Evolutionary conservation across 2,113 vertebrate species (phyloP), one percentile per base, ranked within the genome.

Genomic region (Cariama cristata): DNA sequence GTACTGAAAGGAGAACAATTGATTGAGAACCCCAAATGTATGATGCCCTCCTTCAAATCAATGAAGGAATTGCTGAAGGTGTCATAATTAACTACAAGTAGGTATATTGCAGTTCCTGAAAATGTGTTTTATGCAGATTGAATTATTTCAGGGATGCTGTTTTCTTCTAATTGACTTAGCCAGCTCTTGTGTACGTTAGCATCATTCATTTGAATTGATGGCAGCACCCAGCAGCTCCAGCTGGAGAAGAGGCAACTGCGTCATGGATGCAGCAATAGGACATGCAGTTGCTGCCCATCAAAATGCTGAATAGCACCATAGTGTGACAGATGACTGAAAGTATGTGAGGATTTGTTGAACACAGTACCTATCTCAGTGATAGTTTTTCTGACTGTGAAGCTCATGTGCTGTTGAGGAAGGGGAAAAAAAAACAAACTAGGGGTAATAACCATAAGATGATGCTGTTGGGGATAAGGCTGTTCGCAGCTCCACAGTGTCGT

Each of bases 241-340:
- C 53, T 86, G 80, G 55, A 62, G 50, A 15, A 13, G 22, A 53
- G 14, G 64, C 44, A 53, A 42, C 58, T 7, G 53, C 3, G 1
- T 2, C 49, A 8, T 2, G 59, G 68, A 4, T 12, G 19, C 26
- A 50, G 38, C 10, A 11, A 19, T 8, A 20, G 30, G 85, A 35
- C 18, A 9, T 19, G 53, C 2, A 3, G 49, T 42, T 4, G 3
- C 49, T 79, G 72, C 55, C 77, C 77, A 11, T 23, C 74, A 35
- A 14, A 90, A 16, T 0, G 2, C 50, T 72, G 44, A 16, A 7
- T 2, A 17, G 33, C 11, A 4, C 33, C 42, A 0, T 0, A 26
- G 9, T 2, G n/a, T 69, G 60, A 68, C 17, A 68, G 59, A 2
- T 1, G 6, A 27, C 32, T 27, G 58, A 20, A 40, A 45, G 35